These are phyloP conservation scores for Hypomesus transpacificus DNA, from an alignment of 2,113 vertebrate genomes.

Conservation along the genomic window DNA sequence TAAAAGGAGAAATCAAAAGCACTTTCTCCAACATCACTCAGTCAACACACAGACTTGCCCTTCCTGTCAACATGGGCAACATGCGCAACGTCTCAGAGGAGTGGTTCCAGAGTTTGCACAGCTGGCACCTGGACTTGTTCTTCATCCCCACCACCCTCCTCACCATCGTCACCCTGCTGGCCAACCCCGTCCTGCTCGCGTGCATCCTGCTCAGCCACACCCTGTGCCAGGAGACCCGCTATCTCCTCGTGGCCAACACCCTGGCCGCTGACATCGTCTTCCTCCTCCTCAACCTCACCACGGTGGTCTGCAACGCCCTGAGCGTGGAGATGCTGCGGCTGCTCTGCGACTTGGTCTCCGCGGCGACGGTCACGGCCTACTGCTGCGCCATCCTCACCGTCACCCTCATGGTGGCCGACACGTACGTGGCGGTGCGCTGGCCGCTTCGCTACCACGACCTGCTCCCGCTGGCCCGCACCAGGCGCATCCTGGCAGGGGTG, in stretches of 20 bases:
- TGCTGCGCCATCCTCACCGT: slow-evolving; percentile 71
- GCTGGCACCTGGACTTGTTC: slow-evolving; percentile 58
- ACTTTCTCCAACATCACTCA: neutral
- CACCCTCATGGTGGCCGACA: slow-evolving; percentile 75
- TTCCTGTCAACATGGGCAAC: neutral
- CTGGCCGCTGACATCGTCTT: slow-evolving; percentile 72
- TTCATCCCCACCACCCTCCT: slow-evolving; percentile 65
- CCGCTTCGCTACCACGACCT: slow-evolving; percentile 71
- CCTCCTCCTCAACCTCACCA: slow-evolving; percentile 65
- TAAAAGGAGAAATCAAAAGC: neutral
- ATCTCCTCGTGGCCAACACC: slow-evolving; percentile 75
- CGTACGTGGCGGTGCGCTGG: slow-evolving; percentile 72
- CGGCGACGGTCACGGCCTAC: slow-evolving; percentile 58
- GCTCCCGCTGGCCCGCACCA: slow-evolving; percentile 53
- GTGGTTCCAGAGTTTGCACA: slow-evolving; percentile 44
- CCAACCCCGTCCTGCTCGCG: slow-evolving; percentile 65
- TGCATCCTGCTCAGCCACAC: slow-evolving; percentile 63
- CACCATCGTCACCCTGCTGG: slow-evolving; percentile 59
- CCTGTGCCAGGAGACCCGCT: slow-evolving; percentile 72
- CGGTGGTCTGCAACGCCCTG: slow-evolving; percentile 47
- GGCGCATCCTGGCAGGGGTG: slow-evolving; percentile 55
- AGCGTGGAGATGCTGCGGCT: slow-evolving; percentile 38
- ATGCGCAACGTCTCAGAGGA: slow-evolving; percentile 45
- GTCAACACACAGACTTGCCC: slow-evolving; percentile 22
- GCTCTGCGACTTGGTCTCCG: slow-evolving; percentile 64